Base-by-base conservation (phyloP, 2,113 vertebrate genomes). In the Plestiodon gilberti region DNA sequence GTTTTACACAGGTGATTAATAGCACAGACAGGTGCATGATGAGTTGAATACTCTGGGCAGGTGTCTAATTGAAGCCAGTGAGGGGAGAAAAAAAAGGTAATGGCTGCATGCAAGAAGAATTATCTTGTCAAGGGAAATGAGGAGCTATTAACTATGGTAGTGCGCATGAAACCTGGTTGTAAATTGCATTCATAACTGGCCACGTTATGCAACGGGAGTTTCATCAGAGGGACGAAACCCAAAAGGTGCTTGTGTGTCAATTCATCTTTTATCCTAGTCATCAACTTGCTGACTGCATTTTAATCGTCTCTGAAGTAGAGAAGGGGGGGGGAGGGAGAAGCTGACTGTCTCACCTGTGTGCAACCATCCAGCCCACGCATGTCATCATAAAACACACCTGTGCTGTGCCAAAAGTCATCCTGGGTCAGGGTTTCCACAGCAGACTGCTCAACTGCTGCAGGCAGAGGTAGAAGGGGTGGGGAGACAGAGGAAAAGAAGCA, bases 211-310 rank as follows among this genome's bases (percentile, higher is more conserved):
- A 64, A 78, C 69, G 0, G n/a, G 1, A 5, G 40, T 85, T 91
- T 89, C 1, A 3, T 90, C 78, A 75, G 30, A 81, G 76, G 17
- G 0, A 2, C 6, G 88, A 93, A 93, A 92, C 82, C 48, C 61
- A 89, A 67, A 11, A n/a, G 25, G 7, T 81, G 52, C 71, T 84
- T 90, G n/a, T 28, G 57, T 79, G 82, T 92, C 90, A 93, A 65
- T 88, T 91, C 9, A 1, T 35, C 59, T 89, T 96, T 93, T 88
- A 67, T 23, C 59, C 78, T 40, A 28, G 38, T 91, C 64, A 67
- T 93, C 90, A 89, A 48, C 83, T 86, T 84, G 71, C 73, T 92
- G 86, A 93, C 52, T 2, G 67, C 89, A 33, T 91, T 88, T 70
- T 87, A 90, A 70, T 89, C 1, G 1, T 85, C 94, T 92, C 83